Evolutionary conservation across 1,140 invertebrate genomes (phyloP).

Genomic region (Sinella curviseta): DNA sequence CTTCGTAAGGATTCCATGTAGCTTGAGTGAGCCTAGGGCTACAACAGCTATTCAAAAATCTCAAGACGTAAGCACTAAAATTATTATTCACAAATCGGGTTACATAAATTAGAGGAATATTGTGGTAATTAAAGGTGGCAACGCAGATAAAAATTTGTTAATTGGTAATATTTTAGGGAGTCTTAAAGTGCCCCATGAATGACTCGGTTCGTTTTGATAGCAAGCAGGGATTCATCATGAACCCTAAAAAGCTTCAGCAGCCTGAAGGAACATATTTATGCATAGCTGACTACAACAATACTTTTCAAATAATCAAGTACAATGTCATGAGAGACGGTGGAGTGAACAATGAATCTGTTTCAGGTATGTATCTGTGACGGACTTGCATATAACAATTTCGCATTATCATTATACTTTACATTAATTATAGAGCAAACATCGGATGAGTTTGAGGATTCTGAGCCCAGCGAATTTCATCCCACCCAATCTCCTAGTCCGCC

Average conservation of each 20-base stretch:
- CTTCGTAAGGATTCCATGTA: constrained; percentile 27
- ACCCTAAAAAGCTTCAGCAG: neutral
- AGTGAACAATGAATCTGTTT: neutral
- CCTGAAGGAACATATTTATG: constrained; percentile 29
- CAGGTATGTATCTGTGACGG: neutral
- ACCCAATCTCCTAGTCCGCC: neutral
- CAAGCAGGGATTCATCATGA: constrained; percentile 22
- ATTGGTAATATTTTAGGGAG: constrained; percentile 9
- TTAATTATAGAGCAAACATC: no score
- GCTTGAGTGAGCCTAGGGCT: constrained; percentile 32
- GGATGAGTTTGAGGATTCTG: neutral
- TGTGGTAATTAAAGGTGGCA: neutral
- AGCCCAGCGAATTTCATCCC: neutral
- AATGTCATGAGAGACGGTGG: constrained; percentile 2
- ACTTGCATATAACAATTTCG: neutral
- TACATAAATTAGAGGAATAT: no score
- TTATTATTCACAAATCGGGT: neutral
- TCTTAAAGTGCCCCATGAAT: constrained; percentile 34
- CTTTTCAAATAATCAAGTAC: constrained; percentile 32
- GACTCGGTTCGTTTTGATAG: constrained; percentile 31
- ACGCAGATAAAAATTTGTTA: neutral
- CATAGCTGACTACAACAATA: constrained; percentile 28
- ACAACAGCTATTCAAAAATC: constrained; percentile 24
- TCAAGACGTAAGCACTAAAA: neutral
- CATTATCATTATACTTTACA: no score